Base-by-base conservation (phyloP, 2,888 invertebrate genomes). In the Cheilosia impressa region DNA sequence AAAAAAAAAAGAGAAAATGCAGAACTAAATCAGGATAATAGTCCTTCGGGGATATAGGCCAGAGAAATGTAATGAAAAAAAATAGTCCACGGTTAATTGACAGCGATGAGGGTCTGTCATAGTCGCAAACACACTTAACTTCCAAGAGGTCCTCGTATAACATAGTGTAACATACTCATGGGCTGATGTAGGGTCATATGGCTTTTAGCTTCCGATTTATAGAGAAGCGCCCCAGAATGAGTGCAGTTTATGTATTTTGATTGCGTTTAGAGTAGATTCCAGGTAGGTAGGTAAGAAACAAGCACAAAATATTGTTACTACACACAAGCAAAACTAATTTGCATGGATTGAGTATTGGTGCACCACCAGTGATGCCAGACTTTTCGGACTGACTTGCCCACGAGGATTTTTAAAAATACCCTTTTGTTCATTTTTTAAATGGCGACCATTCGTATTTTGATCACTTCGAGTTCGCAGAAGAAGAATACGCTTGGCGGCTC, bases 61-160 rank as follows among this genome's bases (percentile, higher is more conserved):
- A 84, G 31, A 84, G 31, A 69, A 76, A 43, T 43, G 13, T 6
- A 52, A 69, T n/a, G n/a, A 19, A 60, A 69, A 69, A n/a, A 76
- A 69, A 63, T 75, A 84, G 75, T 84, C 84, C 84, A 84, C 71
- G 84, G 84, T 84, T 84, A 84, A 80, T 69, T 83, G 84, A 80
- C 80, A 73, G 65, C 24, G 45, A 45, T 38, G 52, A 58, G 52
- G 60, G 31, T 55, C 19, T 73, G 57, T 6, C 17, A 43, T 17
- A 27, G 41, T 38, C 53, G 50, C 41, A 57, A 50, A 31, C 45
- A 31, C 41, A 34, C 60, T 52, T 6, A 27, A 7, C 43, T 52
- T 6, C 2, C 15, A 22, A 47, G 69, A 47, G 57, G 17, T 34
- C 24, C 31, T 45, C 34, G 10, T 22, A 22, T 22, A 22, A 2